A percentile compares a stretch with the other conserved stretches of the same genome.
Evolutionary conservation across 2,797 vertebrate species (phyloP).

Genomic region (Clamator glandarius): DNA sequence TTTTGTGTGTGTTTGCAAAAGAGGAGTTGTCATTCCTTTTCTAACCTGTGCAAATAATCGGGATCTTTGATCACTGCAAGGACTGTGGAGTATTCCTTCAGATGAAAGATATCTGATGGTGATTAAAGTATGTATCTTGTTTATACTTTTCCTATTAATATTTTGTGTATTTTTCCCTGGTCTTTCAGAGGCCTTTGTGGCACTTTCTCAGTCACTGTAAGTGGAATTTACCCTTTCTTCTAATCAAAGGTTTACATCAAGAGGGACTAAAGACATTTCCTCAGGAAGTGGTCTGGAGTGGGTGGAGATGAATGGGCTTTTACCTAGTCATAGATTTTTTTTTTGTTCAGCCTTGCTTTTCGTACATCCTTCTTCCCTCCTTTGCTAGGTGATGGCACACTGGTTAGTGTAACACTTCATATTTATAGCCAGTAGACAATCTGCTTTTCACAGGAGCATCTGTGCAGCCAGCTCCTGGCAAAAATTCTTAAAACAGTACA

Average conservation of each 20-base stretch:
- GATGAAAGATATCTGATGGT: slow-evolving; percentile 36
- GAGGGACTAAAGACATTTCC: not conserved
- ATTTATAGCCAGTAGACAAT: not conserved
- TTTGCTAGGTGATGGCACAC: not conserved
- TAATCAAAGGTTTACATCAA: not conserved
- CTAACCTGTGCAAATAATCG: slow-evolving; percentile 61
- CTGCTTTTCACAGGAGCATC: not conserved
- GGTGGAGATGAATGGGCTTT: slow-evolving; percentile 2
- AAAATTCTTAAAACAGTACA: not conserved
- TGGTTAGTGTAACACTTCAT: not conserved
- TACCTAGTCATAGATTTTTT: not conserved
- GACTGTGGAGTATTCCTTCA: not conserved
- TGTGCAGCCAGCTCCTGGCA: not conserved
- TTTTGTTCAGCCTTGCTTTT: slow-evolving; percentile 2
- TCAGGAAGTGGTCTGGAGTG: not conserved
- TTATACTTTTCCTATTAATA: slow-evolving; percentile 12
- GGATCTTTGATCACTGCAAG: slow-evolving; percentile 52
- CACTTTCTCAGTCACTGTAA: not conserved
- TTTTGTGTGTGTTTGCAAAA: slow-evolving; percentile 59
- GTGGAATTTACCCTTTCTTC: not conserved
- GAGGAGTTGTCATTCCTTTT: slow-evolving; percentile 32
- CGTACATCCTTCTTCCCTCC: not conserved
- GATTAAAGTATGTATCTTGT: slow-evolving; percentile 7
- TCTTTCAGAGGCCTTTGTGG: not conserved
- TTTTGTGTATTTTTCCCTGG: not conserved